phyloP scores from a whole-genome alignment of 2,888 invertebrate species.

The Unio pictorum region DNA sequence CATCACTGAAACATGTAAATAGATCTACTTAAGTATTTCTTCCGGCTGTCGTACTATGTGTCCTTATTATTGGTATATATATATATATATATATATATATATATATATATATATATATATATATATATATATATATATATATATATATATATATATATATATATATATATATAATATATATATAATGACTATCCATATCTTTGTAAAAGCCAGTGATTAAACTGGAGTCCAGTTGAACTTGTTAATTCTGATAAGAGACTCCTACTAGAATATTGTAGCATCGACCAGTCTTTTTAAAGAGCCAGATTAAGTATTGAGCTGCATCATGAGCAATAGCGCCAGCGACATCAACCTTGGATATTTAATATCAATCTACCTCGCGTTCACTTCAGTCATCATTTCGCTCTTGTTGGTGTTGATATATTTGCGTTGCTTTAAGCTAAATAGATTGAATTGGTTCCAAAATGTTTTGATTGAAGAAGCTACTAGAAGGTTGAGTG shows the following conservation, averaged over 20 bases:
- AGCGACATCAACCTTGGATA: slow-evolving; percentile 12
- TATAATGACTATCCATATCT: too few relatives aligned
- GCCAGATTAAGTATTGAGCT: neutral
- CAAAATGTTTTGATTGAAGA: slow-evolving; percentile 76
- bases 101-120: too few relatives aligned
- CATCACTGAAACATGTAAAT: too few relatives aligned
- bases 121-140: too few relatives aligned
- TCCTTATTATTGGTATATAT: too few relatives aligned
- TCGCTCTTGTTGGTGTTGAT: slow-evolving; percentile 61
- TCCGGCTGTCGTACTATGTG: too few relatives aligned
- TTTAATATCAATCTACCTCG: slow-evolving; percentile 27
- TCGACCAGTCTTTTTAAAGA: slow-evolving; percentile 4
- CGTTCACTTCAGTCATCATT: slow-evolving; percentile 30
- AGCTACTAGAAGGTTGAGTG: slow-evolving; percentile 2
- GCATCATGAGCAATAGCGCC: slow-evolving; percentile 6
- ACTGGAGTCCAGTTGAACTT: too few relatives aligned
- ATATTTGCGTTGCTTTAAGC: slow-evolving; percentile 75
- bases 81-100: neutral
- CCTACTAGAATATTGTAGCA: neutral
- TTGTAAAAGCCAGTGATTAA: too few relatives aligned
- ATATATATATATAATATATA: too few relatives aligned
- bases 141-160: too few relatives aligned
- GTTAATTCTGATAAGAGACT: too few relatives aligned
- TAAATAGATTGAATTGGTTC: slow-evolving; percentile 77
- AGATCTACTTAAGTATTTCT: too few relatives aligned